These are phyloP conservation scores for Euclidia mi DNA, from an alignment of 2,888 invertebrate genomes.

Conservation along the genomic window DNA sequence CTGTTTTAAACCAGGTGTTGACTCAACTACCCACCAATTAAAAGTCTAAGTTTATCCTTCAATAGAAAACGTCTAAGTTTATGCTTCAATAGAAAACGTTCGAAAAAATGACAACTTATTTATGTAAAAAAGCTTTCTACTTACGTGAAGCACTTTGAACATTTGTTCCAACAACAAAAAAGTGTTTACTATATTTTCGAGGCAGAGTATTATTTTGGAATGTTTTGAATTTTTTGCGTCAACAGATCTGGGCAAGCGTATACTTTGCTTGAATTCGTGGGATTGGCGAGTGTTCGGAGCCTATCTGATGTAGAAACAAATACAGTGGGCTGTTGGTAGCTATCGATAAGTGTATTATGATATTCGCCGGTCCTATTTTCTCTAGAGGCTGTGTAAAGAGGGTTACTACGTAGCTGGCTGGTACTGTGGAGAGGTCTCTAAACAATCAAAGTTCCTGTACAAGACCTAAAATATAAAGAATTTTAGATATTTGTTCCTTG, in stretches of 20 bases:
- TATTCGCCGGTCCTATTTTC: conserved; percentile 26
- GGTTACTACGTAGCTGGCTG: not conserved
- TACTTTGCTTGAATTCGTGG: not conserved
- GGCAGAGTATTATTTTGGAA: not conserved
- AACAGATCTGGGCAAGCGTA: not conserved
- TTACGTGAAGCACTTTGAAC: conserved; percentile 6
- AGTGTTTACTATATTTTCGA: conserved; percentile 6
- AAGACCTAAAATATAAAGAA: not conserved
- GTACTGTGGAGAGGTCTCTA: not conserved
- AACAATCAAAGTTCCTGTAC: not conserved
- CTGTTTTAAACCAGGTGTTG: no score
- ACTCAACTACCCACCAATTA: no score
- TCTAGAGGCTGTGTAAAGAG: conserved; percentile 23
- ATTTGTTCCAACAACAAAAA: conserved; percentile 8
- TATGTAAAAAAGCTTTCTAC: conserved; percentile 1
- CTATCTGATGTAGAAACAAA: conserved; percentile 19
- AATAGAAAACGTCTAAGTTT: no score
- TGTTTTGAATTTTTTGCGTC: not conserved
- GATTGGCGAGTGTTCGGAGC: not conserved
- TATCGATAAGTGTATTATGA: conserved; percentile 30
- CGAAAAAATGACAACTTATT: not conserved
- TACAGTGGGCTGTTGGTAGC: conserved; percentile 30
- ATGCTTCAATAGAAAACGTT: not conserved
- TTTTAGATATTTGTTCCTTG: no score
- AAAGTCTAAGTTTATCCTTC: no score